Conservation (phyloP, 2,113 vertebrate species). For the Galbula dea region DNA sequence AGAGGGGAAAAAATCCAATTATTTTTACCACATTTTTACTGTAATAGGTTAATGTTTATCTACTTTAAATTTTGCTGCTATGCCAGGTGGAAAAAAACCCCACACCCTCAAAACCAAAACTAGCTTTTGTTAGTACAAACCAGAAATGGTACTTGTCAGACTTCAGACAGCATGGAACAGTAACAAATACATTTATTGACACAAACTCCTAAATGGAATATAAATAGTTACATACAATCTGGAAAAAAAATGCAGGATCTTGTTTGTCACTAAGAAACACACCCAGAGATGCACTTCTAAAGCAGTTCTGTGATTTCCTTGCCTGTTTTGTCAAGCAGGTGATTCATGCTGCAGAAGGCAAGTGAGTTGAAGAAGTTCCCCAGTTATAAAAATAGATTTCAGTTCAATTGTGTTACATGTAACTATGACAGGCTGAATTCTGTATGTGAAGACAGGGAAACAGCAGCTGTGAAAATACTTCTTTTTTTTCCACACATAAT, state of each 20-base stretch:
- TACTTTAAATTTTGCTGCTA: neutral
- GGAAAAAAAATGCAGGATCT: neutral
- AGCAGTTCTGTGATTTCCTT: neutral
- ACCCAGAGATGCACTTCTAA: neutral
- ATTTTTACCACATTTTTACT: neutral
- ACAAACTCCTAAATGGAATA: neutral
- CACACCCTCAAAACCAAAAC: neutral
- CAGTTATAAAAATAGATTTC: neutral
- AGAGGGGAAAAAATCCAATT: neutral
- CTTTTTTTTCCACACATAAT: neutral
- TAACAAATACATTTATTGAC: neutral
- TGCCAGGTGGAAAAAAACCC: accelerated
- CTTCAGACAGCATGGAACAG: neutral
- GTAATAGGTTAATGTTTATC: neutral
- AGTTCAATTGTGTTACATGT: neutral
- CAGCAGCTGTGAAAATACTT: neutral
- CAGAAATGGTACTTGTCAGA: neutral
- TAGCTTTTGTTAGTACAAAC: neutral
- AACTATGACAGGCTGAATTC: neutral
- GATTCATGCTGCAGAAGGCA: neutral
- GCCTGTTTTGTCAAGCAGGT: neutral
- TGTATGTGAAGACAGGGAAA: neutral
- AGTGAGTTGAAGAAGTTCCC: neutral
- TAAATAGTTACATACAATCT: neutral
- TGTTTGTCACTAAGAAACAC: neutral